phyloP scores from a whole-genome alignment of 2,888 invertebrate genomes.

The Pachymerium ferrugineum region DNA sequence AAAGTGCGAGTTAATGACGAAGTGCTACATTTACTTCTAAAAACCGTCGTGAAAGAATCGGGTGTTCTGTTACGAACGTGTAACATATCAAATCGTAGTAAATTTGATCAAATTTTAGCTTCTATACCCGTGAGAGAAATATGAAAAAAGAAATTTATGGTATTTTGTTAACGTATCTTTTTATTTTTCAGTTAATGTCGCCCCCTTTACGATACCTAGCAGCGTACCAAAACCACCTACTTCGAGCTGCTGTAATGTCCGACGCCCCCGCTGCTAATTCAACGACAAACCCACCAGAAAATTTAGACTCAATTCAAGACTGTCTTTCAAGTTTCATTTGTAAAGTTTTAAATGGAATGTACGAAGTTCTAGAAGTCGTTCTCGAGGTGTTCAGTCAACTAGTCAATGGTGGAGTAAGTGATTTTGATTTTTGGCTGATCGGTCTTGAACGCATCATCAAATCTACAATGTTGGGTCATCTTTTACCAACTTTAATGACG shows the following conservation, averaged over 20 bases:
- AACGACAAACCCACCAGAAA: not conserved
- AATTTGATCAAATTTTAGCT: conserved; percentile 42
- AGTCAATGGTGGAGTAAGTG: conserved; percentile 40
- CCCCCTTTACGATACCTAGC: conserved; percentile 45
- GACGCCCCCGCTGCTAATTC: not conserved
- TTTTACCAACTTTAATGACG: conserved; percentile 45
- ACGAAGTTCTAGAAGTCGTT: conserved; percentile 44
- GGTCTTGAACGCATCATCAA: conserved; percentile 45
- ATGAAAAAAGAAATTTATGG: conserved; percentile 28
- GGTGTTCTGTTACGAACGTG: conserved; percentile 41
- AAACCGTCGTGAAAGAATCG: conserved; percentile 45
- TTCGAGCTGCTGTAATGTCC: conserved; percentile 43
- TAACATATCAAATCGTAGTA: conserved; percentile 39
- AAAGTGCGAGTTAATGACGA: conserved; percentile 43
- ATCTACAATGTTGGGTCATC: conserved; percentile 45
- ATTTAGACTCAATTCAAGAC: conserved; percentile 40
- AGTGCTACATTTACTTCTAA: conserved; percentile 43
- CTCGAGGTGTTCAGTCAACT: conserved; percentile 43
- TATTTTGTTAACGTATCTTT: not conserved
- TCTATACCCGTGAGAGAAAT: conserved; percentile 46
- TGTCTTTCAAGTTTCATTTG: conserved; percentile 39
- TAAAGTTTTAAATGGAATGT: conserved; percentile 43
- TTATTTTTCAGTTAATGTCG: conserved; percentile 38
- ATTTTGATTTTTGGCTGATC: conserved; percentile 42
- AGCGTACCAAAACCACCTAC: conserved; percentile 44